Evolutionary conservation across 2,888 invertebrate species (phyloP).

Genomic region (Orthonevra nobilis): DNA sequence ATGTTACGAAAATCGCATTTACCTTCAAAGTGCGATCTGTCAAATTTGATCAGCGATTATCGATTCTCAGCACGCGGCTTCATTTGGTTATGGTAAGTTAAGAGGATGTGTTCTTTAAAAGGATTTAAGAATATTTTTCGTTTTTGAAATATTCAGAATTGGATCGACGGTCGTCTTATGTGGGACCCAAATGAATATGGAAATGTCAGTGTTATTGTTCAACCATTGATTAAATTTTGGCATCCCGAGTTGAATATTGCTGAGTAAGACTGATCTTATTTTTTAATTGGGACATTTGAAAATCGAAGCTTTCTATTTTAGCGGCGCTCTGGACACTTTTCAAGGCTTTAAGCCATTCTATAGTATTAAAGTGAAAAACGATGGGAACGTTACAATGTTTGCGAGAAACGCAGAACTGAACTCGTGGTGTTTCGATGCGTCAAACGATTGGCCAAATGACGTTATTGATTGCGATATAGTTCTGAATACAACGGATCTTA

Average conservation of each 20-base stretch:
- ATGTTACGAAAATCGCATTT: conserved; percentile 74
- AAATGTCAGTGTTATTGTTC: conserved; percentile 77
- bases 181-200: conserved; percentile 84
- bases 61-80: conserved; percentile 77
- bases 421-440: conserved; percentile 76
- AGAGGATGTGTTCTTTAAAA: too few species aligned
- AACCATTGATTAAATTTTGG: conserved; percentile 74
- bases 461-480: conserved; percentile 75
- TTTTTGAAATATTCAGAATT: conserved; percentile 80
- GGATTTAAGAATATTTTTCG: conserved; percentile 16
- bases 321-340: conserved; percentile 74
- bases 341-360: conserved; percentile 69
- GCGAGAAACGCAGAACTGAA: conserved; percentile 73
- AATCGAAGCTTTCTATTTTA: neutral
- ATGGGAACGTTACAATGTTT: conserved; percentile 74
- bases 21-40: conserved; percentile 75
- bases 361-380: conserved; percentile 72
- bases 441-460: conserved; percentile 78
- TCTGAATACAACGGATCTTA: conserved; percentile 68
- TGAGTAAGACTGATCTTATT: conserved; percentile 32
- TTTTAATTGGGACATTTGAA: too few species aligned
- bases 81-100: conserved; percentile 81
- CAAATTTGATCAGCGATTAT: conserved; percentile 74
- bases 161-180: conserved; percentile 83
- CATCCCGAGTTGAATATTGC: conserved; percentile 70